A percentile compares a stretch with the other conserved stretches of the same genome.
Conservation (phyloP, 2,888 invertebrate genomes). For the Cheilosia soror region DNA sequence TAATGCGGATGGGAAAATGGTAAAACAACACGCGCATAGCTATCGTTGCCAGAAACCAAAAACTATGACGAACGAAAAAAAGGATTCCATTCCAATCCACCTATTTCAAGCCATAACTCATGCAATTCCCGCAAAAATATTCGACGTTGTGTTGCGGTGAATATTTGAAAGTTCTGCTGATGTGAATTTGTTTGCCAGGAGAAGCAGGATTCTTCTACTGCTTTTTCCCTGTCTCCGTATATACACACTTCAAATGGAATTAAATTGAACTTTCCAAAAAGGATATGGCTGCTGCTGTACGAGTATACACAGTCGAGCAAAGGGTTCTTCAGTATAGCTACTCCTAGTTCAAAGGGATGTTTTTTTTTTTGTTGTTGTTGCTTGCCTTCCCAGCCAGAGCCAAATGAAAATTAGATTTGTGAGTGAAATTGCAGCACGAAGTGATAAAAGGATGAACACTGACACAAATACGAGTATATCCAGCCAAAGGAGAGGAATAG, state of each 20-base stretch:
- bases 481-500: neutral
- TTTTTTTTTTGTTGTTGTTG: neutral
- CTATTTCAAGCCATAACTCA: constrained; percentile 44
- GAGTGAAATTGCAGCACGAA: constrained; percentile 25
- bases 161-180: constrained; percentile 41
- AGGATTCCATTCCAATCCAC: neutral
- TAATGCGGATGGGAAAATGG: neutral
- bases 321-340: constrained; percentile 23
- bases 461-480: neutral
- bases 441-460: constrained; percentile 15
- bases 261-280: constrained; percentile 33
- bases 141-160: constrained; percentile 37
- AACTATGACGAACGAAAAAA: neutral
- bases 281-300: constrained; percentile 3
- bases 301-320: neutral
- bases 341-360: constrained; percentile 38
- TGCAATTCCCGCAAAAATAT: constrained; percentile 34
- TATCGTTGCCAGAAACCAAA: constrained; percentile 3
- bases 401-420: constrained; percentile 50
- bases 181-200: constrained; percentile 1
- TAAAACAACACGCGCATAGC: constrained; percentile 14
- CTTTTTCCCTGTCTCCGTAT: neutral
- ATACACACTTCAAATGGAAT: constrained; percentile 37
- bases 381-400: neutral
- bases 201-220: neutral